Evolutionary conservation across 2,797 vertebrate species (phyloP).

Genomic region (Dendrocincla fuliginosa): DNA sequence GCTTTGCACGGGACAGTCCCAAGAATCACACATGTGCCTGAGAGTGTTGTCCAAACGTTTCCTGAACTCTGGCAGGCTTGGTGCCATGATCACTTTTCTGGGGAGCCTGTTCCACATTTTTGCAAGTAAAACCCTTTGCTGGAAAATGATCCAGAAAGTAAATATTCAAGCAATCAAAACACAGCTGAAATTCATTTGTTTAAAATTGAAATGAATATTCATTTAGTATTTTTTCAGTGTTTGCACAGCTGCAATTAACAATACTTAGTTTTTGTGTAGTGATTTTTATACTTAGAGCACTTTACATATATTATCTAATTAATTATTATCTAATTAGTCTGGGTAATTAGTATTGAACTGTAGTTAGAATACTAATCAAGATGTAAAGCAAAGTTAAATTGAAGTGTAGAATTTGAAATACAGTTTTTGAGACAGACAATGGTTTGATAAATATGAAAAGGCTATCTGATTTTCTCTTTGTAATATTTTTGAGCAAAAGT

Average conservation of each 20-base stretch:
- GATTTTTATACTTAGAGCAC: neutral
- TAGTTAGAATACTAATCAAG: constrained; percentile 1
- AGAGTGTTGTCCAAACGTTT: neutral
- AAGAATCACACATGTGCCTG: neutral
- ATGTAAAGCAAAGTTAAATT: neutral
- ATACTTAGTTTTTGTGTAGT: neutral
- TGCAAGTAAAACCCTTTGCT: neutral
- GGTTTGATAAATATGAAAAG: neutral
- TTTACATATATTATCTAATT: constrained; percentile 18
- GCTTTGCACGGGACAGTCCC: neutral
- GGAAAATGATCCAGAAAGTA: constrained; percentile 26
- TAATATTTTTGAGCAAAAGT: neutral
- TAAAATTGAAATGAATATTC: neutral
- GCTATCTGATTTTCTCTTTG: neutral
- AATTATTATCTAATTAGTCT: constrained; percentile 46
- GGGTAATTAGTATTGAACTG: neutral
- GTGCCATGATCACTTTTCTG: neutral
- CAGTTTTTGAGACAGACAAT: neutral
- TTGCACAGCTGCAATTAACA: constrained; percentile 37
- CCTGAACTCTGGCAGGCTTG: neutral
- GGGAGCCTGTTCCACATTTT: neutral
- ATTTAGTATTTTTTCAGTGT: neutral
- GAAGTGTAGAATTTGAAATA: neutral
- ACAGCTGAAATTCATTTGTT: constrained; percentile 36
- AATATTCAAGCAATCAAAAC: neutral